These are phyloP conservation scores for Lasiommata megera DNA, from an alignment of 2,888 invertebrate genomes.

Conservation along the genomic window DNA sequence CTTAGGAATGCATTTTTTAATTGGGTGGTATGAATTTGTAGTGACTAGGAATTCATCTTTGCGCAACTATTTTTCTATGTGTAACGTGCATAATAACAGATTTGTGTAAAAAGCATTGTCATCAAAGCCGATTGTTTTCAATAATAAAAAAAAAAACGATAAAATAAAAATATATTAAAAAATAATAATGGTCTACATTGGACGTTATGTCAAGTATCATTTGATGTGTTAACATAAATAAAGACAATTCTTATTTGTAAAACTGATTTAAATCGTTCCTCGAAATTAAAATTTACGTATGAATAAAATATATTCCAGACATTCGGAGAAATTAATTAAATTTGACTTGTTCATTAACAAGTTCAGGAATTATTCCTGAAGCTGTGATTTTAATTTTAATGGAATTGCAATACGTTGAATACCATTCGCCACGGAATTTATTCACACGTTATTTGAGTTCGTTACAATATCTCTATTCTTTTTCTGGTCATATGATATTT, in stretches of 20 bases:
- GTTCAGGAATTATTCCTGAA: slow-evolving; percentile 5
- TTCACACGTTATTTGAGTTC: neutral
- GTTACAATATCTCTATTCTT: too few species aligned
- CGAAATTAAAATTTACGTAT: neutral
- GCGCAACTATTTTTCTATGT: too few species aligned
- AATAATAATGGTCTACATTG: neutral
- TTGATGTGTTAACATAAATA: neutral
- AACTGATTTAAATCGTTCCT: neutral
- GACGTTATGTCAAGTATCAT: neutral
- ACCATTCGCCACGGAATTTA: neutral
- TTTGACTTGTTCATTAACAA: slow-evolving; percentile 5
- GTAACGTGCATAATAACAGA: too few species aligned
- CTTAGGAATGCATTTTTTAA: too few species aligned
- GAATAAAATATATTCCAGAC: slow-evolving; percentile 3
- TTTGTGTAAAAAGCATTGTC: too few species aligned
- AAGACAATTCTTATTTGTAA: neutral
- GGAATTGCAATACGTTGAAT: neutral
- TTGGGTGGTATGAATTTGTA: too few species aligned
- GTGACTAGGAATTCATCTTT: too few species aligned
- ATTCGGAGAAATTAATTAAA: neutral
- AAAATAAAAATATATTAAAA: too few species aligned
- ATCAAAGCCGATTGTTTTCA: too few species aligned
- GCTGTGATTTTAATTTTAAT: slow-evolving; percentile 4
- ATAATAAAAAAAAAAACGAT: too few species aligned
- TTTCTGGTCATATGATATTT: too few species aligned